A percentile compares a stretch with the other conserved stretches of the same genome.
phyloP scores from a whole-genome alignment of 2,797 vertebrate genomes.

The Limnodromus scolopaceus region DNA sequence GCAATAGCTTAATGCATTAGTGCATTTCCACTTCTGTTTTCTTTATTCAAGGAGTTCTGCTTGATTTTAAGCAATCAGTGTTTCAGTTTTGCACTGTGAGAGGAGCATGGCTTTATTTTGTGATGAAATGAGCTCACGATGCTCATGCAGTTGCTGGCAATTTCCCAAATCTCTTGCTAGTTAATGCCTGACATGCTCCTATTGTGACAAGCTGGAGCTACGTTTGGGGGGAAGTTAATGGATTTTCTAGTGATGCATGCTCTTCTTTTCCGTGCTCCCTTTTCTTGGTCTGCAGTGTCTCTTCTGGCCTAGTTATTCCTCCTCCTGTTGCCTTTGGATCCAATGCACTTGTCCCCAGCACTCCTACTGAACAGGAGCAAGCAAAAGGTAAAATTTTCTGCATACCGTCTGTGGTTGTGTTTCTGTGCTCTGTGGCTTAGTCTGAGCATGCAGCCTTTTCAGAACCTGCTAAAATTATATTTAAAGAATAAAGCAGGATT shows the following conservation, averaged over 20 bases:
- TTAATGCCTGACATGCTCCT: background rate
- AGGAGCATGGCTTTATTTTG: background rate
- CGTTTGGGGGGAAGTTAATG: background rate
- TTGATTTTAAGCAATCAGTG: background rate
- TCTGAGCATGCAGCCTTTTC: background rate
- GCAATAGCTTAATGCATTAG: background rate
- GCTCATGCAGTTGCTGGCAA: background rate
- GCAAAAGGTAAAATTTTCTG: conserved; percentile 68
- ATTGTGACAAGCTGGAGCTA: background rate
- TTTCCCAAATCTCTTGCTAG: background rate
- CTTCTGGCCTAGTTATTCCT: conserved; percentile 82
- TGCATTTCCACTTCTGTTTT: background rate
- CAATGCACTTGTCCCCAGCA: conserved; percentile 87
- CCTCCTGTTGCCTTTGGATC: conserved; percentile 81
- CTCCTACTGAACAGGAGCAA: conserved; percentile 85
- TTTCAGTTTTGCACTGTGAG: background rate
- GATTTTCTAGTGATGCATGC: background rate
- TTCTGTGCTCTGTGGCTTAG: background rate
- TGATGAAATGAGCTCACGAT: background rate
- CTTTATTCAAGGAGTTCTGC: background rate
- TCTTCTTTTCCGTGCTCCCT: conserved; percentile 27
- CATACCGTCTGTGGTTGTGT: background rate
- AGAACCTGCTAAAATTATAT: background rate
- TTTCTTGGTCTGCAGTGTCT: conserved; percentile 77
- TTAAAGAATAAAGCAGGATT: background rate